Conservation (phyloP, 2,113 vertebrate genomes). For the Motacilla alba region DNA sequence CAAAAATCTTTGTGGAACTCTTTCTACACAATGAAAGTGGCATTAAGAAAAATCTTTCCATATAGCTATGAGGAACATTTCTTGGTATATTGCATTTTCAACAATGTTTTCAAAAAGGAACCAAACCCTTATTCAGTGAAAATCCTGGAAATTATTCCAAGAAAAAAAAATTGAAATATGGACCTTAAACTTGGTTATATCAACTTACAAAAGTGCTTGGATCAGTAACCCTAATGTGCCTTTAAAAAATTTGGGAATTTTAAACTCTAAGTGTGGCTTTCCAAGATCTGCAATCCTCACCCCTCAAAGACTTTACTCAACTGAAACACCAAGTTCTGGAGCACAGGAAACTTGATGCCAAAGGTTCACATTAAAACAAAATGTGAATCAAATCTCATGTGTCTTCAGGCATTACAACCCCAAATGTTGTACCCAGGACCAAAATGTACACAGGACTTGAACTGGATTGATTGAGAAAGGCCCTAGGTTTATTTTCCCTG, state of each 20-base stretch:
- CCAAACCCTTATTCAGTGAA: neutral
- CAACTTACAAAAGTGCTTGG: neutral
- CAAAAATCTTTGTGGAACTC: neutral
- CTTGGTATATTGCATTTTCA: neutral
- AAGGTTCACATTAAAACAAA: neutral
- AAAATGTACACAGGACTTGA: neutral
- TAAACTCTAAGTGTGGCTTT: neutral
- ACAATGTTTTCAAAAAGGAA: neutral
- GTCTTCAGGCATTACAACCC: neutral
- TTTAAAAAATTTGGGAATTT: neutral
- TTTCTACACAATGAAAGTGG: neutral
- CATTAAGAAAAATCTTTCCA: neutral
- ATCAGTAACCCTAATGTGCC: neutral
- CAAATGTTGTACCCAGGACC: fast-evolving
- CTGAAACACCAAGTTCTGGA: neutral
- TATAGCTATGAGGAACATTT: neutral
- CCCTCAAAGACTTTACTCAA: neutral
- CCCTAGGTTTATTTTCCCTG: neutral
- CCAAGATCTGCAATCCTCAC: neutral
- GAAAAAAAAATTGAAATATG: neutral
- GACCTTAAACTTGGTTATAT: neutral
- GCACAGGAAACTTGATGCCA: neutral
- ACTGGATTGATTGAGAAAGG: neutral
- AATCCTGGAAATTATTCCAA: neutral
- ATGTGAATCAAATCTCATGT: fast-evolving